phyloP scores from a whole-genome alignment of 2,113 vertebrate species.

The Agelaius tricolor region DNA sequence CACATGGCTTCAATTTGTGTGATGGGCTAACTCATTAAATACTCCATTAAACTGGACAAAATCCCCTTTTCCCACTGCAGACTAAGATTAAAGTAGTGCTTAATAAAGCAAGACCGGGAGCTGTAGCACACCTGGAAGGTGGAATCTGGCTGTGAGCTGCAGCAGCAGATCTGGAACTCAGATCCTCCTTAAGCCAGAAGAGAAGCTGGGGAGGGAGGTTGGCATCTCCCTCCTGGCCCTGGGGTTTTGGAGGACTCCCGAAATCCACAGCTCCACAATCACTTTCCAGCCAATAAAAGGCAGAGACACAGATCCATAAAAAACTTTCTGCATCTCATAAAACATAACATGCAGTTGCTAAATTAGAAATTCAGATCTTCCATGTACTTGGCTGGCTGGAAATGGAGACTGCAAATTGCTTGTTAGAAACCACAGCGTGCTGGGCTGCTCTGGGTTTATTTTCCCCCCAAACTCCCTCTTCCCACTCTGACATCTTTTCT shows the following conservation, averaged over 20 bases:
- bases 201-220: neutral
- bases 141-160: neutral
- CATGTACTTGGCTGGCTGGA: neutral
- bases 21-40: neutral
- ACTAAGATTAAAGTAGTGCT: neutral
- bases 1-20: accelerated
- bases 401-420: conserved; percentile 19
- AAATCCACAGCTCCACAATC: neutral
- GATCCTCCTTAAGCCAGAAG: neutral
- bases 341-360: neutral
- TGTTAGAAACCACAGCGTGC: conserved; percentile 3
- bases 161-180: neutral
- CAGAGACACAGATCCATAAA: neutral
- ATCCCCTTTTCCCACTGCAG: neutral
- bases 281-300: neutral
- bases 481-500: neutral
- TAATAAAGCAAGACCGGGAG: neutral
- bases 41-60: neutral
- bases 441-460: neutral
- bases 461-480: neutral
- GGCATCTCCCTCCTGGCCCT: neutral
- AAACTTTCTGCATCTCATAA: neutral
- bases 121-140: neutral
- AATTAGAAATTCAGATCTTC: conserved; percentile 46
- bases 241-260: neutral